Evolutionary conservation across 2,888 invertebrate genomes (phyloP), one percentile per base, ranked within the genome.

Genomic region (Cepaea hortensis): DNA sequence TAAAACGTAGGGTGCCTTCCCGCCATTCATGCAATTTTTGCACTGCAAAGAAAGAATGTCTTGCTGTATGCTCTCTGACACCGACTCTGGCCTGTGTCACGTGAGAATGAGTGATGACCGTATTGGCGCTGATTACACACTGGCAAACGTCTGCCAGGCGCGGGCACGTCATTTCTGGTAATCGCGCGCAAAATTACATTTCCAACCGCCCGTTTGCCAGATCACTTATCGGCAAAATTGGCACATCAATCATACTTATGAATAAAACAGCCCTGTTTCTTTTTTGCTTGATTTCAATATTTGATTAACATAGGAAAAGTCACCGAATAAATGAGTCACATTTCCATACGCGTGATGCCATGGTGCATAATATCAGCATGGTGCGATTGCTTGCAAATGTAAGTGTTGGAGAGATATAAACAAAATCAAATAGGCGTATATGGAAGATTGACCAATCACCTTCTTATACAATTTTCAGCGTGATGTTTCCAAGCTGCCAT

Each of bases 171-270:
- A 18, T 68, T 68, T 68, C n/a, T 68, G n/a, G 68, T n/a, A 18
- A 68, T 68, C n/a, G 68, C 18, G 11, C 68, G 68, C 11, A 20
- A 68, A n/a, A 68, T 68, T 68, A 68, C 68, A 20, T 68, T 68
- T 68, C 68, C 68, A 18, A 68, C n/a, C 15, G n/a, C 20, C 68
- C 68, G 68, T 68, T 68, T n/a, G 68, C 68, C 18, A 68, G 68
- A 68, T 68, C 68, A 68, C 68, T 68, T 68, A 68, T 68, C 68
- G 68, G n/a, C 68, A 68, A 68, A 68, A 68, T 18, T 68, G 68
- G n/a, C 68, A 68, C 68, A 68, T 68, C 68, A 68, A 68, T 68
- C 68, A 68, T 68, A 68, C 68, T 68, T 68, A 68, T 68, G 68
- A 68, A 68, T 68, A 68, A 68, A 68, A 68, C 68, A 68, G 55